phyloP scores from a whole-genome alignment of 2,113 vertebrate species.

The Sphyrna mokarran region DNA sequence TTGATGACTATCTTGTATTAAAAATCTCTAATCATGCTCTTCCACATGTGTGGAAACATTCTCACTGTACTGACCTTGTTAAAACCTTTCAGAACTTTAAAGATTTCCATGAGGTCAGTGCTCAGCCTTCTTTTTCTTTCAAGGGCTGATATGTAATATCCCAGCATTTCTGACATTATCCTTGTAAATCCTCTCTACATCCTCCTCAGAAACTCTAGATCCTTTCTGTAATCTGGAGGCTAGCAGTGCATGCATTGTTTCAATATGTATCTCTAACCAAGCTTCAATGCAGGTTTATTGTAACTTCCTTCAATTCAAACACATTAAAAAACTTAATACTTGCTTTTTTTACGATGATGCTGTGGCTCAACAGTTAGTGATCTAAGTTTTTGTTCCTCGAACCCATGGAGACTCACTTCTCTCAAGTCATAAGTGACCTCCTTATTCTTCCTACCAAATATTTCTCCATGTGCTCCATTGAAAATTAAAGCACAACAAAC shows the following conservation, averaged over 20 bases:
- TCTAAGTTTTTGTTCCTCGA: background rate
- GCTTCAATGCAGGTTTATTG: background rate
- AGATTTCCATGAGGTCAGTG: background rate
- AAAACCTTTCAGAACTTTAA: background rate
- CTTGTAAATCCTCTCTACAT: background rate
- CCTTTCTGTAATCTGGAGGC: background rate
- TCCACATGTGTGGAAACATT: background rate
- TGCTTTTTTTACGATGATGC: background rate
- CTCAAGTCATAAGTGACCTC: background rate
- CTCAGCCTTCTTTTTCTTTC: background rate
- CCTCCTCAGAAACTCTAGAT: background rate
- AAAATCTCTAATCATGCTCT: background rate
- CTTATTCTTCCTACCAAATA: background rate
- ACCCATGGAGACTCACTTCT: background rate
- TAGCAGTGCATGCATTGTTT: background rate
- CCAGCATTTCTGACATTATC: background rate
- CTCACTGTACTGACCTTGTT: background rate
- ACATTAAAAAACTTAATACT: too few species aligned
- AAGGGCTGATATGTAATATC: background rate
- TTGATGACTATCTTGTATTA: background rate
- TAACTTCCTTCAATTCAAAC: too few species aligned
- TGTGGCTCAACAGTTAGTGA: background rate
- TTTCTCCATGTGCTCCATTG: background rate
- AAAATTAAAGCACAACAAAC: background rate
- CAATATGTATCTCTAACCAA: background rate